Evolutionary conservation across 2,888 invertebrate genomes (phyloP), one percentile per base, ranked within the genome.

Genomic region (Orchestes rusci): DNA sequence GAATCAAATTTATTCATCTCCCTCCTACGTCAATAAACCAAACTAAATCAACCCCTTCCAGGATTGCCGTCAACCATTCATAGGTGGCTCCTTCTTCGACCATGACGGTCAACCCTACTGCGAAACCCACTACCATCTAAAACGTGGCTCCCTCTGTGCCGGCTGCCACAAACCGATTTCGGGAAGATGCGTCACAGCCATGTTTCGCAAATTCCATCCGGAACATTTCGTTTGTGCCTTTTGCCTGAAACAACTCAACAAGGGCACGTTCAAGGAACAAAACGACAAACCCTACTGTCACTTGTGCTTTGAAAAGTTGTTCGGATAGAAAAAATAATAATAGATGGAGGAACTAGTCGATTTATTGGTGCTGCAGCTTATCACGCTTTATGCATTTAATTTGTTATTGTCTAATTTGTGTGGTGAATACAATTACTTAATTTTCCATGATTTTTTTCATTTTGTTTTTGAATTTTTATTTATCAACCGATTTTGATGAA

Each of bases 151-250:
- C 0, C 77, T 99, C 4, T 99, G 99, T 70, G 94, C 94, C 50
- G 93, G 93, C 51, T 99, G 97, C 69, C 92, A 94, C 68, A 93
- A 95, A 64, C 96, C 97, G 12, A 96, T 99, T 60, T 90, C 91
- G 39, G 92, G 92, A 43, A 85, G 97, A 27, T 99, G 97, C 71
- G 96, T 99, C 67, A 97, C 97, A 1, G 97, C 97, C 53, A 96
- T 99, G 95, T 95, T 92, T 73, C 76, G 89, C 58, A 97, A 99
- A 72, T 99, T 94, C 77, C 99, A 99, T 70, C 97, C 97, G 0
- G 97, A 99, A 67, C 97, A 99, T 72, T 99, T 99, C 67, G 94
- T 95, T 4, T 99, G 99, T 73, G 94, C 96, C n/a, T 99, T 96
- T 74, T 99, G 99, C 65, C 76, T 95, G 52, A 87, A 94, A 63